These are phyloP conservation scores for Zootoca vivipara DNA, from an alignment of 2,113 vertebrate species.

Conservation along the genomic window DNA sequence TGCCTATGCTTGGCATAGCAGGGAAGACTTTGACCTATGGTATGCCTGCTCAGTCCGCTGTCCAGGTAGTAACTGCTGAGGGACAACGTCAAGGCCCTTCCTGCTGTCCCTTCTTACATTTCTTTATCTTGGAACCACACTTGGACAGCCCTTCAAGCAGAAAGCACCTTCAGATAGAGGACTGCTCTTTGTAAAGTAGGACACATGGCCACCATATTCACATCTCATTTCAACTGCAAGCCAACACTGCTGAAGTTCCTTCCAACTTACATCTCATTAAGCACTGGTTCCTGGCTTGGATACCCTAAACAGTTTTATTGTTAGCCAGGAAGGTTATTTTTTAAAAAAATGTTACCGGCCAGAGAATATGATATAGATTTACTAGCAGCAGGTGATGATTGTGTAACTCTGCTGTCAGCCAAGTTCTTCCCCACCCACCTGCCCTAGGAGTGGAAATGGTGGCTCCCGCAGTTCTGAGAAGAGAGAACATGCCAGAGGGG, in stretches of 20 bases:
- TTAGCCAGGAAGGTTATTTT: background rate
- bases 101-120: too few relatives aligned
- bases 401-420: background rate
- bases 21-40: too few relatives aligned
- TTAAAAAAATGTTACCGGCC: slow-evolving; percentile 42
- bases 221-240: background rate
- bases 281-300: background rate
- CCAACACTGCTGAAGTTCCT: background rate
- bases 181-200: too few relatives aligned
- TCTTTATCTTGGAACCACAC: too few relatives aligned
- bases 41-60: too few relatives aligned
- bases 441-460: background rate
- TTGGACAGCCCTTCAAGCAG: too few relatives aligned
- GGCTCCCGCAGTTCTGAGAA: slow-evolving; percentile 34
- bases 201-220: background rate
- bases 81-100: too few relatives aligned
- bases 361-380: background rate
- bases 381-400: slow-evolving; percentile 13
- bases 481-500: background rate
- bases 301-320: background rate
- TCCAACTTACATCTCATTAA: background rate
- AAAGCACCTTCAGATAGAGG: too few relatives aligned
- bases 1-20: background rate
- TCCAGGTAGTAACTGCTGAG: too few relatives aligned
- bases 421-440: background rate